phyloP scores from a whole-genome alignment of 2,113 vertebrate species.

The Scolopax mira region DNA sequence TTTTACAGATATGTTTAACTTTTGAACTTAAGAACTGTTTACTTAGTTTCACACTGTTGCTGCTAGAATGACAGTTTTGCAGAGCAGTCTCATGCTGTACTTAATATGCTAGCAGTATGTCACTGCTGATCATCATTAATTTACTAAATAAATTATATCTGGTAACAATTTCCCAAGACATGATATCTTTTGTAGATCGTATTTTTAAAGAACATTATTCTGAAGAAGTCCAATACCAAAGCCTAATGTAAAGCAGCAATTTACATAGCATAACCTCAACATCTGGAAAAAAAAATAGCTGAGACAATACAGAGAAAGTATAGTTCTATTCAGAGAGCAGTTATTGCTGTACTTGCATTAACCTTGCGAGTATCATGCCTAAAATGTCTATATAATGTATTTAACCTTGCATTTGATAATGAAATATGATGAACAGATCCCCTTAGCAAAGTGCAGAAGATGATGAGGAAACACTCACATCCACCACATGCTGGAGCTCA shows the following conservation, averaged over 20 bases:
- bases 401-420: slow-evolving; percentile 34
- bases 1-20: not conserved
- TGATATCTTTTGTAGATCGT: not conserved
- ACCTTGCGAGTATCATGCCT: slow-evolving; percentile 24
- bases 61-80: not conserved
- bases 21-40: not conserved
- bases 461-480: not conserved
- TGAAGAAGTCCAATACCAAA: not conserved
- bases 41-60: not conserved
- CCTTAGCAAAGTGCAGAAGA: not conserved
- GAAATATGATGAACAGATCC: not conserved
- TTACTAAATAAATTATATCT: slow-evolving; percentile 30
- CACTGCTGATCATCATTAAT: not conserved
- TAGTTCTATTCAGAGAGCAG: slow-evolving; percentile 39
- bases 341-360: slow-evolving; percentile 50
- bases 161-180: not conserved
- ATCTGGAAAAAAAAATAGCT: not conserved
- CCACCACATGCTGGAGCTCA: fast-evolving
- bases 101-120: not conserved
- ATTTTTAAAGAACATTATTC: slow-evolving; percentile 8
- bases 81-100: not conserved
- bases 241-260: not conserved
- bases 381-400: slow-evolving; percentile 39
- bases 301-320: not conserved
- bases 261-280: not conserved